These are phyloP conservation scores for Aeoliscus strigatus DNA, from an alignment of 2,797 vertebrate species.

Conservation along the genomic window DNA sequence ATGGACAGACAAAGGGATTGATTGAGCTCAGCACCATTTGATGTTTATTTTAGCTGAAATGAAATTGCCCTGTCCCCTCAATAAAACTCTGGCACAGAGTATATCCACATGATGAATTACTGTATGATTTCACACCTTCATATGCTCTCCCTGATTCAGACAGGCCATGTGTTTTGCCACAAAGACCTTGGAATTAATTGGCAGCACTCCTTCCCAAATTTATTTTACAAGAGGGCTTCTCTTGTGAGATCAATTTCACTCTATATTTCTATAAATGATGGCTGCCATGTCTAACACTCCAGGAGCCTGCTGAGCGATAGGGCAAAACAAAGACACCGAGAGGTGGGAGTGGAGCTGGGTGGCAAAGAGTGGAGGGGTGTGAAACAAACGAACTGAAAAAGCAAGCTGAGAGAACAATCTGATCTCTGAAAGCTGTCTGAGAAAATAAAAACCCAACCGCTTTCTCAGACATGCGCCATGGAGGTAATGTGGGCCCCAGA, in stretches of 20 bases:
- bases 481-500: conserved; percentile 43
- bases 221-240: conserved; percentile 49
- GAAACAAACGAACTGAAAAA: conserved; percentile 12
- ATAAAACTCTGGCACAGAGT: conserved; percentile 42
- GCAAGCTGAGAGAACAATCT: conserved; percentile 8
- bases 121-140: conserved; percentile 55
- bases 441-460: conserved; percentile 16
- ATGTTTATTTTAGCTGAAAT: conserved; percentile 67
- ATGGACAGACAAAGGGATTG: conserved; percentile 55
- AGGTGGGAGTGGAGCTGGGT: conserved; percentile 12
- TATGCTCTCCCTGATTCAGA: conserved; percentile 37
- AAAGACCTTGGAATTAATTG: conserved; percentile 70
- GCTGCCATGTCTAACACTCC: conserved; percentile 54
- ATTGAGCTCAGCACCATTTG: conserved; percentile 55
- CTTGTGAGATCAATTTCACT: conserved; percentile 70
- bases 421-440: conserved; percentile 28
- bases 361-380: conserved; percentile 1
- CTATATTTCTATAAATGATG: conserved; percentile 67
- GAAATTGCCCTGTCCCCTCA: conserved; percentile 49
- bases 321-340: conserved; percentile 39
- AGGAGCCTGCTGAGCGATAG: conserved; percentile 34
- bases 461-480: conserved; percentile 49
- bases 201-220: conserved; percentile 47
- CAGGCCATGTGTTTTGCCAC: conserved; percentile 40
- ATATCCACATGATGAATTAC: conserved; percentile 47